phyloP scores from a whole-genome alignment of 2,888 invertebrate genomes.

The Aradus depressus region DNA sequence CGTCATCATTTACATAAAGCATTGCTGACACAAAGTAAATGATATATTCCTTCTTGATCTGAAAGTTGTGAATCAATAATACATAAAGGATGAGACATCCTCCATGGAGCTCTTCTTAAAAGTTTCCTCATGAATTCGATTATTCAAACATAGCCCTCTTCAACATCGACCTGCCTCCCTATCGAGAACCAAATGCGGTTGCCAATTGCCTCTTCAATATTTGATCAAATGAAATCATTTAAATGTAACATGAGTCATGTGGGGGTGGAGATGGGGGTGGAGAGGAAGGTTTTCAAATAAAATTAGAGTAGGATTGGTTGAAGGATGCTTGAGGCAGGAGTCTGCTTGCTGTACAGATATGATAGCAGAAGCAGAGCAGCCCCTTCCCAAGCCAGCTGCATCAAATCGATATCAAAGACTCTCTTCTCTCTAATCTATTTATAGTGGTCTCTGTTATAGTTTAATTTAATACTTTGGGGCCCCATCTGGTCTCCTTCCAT shows the following conservation, averaged over 20 bases:
- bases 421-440: no score
- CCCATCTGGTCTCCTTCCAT: no score
- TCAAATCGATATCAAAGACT: constrained; percentile 16
- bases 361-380: background rate
- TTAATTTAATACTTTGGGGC: no score
- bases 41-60: background rate
- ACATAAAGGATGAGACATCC: constrained; percentile 11
- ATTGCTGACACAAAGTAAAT: no score
- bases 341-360: background rate
- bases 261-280: background rate
- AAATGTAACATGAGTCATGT: constrained; percentile 12
- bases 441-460: no score
- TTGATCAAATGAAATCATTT: constrained; percentile 12
- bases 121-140: constrained; percentile 16
- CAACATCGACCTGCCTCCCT: background rate
- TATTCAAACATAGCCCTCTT: constrained; percentile 5
- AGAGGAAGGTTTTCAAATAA: background rate
- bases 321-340: background rate
- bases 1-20: no score
- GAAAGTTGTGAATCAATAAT: constrained; percentile 12
- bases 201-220: constrained; percentile 5
- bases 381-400: constrained; percentile 2
- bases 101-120: background rate
- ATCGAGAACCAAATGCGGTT: background rate
- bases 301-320: background rate